Evolutionary conservation across 2,113 vertebrate genomes (phyloP).

Genomic region (Poeciliopsis turrubarensis): DNA sequence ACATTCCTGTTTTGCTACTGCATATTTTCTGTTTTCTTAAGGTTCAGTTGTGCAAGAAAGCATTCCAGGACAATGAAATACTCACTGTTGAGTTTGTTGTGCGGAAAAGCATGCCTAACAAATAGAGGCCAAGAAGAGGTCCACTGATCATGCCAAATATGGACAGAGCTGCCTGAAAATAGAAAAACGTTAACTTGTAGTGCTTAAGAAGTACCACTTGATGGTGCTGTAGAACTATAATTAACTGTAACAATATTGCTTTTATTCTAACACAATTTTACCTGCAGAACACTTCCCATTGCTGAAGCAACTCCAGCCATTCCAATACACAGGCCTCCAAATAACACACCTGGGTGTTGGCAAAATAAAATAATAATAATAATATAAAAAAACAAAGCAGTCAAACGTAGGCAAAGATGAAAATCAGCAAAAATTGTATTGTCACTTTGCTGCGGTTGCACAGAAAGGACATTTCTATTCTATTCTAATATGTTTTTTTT

Average conservation of each 20-base stretch:
- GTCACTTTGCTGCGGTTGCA: too few relatives aligned
- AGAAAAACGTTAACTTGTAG: slow-evolving; percentile 15
- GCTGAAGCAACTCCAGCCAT: slow-evolving; percentile 93
- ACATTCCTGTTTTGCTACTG: not conserved
- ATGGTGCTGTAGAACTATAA: slow-evolving; percentile 30
- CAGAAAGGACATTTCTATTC: too few relatives aligned
- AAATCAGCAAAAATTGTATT: not conserved
- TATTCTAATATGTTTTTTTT: too few relatives aligned
- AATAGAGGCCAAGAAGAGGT: slow-evolving; percentile 90
- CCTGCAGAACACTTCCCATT: slow-evolving; percentile 91
- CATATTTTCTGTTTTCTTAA: not conserved
- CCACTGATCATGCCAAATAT: slow-evolving; percentile 96
- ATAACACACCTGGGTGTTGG: slow-evolving; percentile 86
- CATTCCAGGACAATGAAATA: slow-evolving; percentile 35
- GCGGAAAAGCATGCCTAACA: slow-evolving; percentile 91
- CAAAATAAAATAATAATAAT: not conserved
- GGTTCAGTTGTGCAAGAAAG: not conserved
- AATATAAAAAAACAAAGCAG: too few relatives aligned
- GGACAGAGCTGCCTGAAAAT: slow-evolving; percentile 88
- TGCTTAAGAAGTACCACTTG: slow-evolving; percentile 29
- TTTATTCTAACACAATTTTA: slow-evolving; percentile 55
- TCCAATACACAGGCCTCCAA: slow-evolving; percentile 88
- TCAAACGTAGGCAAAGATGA: not conserved
- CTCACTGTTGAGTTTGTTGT: slow-evolving; percentile 89
- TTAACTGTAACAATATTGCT: not conserved